Conservation (phyloP, 2,888 invertebrate species). For the Lottia gigantea region DNA sequence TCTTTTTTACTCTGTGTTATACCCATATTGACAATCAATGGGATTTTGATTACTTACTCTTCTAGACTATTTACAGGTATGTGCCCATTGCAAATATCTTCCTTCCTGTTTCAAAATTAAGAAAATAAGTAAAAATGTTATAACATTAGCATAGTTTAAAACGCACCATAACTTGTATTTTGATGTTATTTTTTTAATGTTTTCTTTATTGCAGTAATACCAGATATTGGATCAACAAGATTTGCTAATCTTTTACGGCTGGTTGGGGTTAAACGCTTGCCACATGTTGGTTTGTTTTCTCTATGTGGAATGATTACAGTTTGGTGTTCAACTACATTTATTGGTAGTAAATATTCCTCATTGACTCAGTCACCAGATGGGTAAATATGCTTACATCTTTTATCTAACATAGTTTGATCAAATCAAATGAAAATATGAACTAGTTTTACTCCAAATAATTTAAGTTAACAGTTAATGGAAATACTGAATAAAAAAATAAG, state of each 20-base stretch:
- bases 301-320: slow-evolving; percentile 38
- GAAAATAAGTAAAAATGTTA: too few relatives aligned
- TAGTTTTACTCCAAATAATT: too few relatives aligned
- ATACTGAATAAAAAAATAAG: too few relatives aligned
- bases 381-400: not conserved
- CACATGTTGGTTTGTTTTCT: slow-evolving; percentile 34
- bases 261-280: slow-evolving; percentile 31
- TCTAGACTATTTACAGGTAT: slow-evolving; percentile 35
- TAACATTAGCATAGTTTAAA: too few relatives aligned
- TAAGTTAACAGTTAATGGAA: too few relatives aligned
- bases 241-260: slow-evolving; percentile 38
- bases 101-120: not conserved
- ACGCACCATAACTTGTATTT: not conserved
- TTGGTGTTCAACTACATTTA: slow-evolving; percentile 38
- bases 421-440: too few relatives aligned
- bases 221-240: slow-evolving; percentile 33
- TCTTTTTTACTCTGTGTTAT: slow-evolving; percentile 22
- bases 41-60: slow-evolving; percentile 26
- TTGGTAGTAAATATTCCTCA: slow-evolving; percentile 37
- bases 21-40: slow-evolving; percentile 27
- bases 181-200: not conserved
- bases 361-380: slow-evolving; percentile 24
- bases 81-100: slow-evolving; percentile 17
- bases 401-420: too few relatives aligned
- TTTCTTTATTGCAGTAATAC: slow-evolving; percentile 35